Evolutionary conservation across 2,113 vertebrate genomes (phyloP).

Genomic region (Macaca mulatta): DNA sequence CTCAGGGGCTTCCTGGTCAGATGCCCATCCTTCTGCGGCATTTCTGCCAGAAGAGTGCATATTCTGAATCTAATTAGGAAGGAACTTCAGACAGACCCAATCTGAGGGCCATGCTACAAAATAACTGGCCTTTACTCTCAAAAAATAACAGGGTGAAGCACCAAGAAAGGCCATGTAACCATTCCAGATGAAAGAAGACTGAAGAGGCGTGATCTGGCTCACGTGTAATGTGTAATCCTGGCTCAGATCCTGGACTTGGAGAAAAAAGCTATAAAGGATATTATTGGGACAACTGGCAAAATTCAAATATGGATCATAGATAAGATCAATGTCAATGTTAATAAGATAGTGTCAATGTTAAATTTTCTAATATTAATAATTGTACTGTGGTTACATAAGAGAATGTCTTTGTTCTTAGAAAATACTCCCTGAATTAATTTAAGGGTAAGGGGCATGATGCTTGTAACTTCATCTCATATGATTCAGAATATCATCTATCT

Average conservation of each 20-base stretch:
- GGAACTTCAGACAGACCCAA: background rate
- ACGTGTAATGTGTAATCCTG: background rate
- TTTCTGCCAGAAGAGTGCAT: background rate
- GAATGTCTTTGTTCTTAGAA: background rate
- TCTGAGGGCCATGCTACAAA: background rate
- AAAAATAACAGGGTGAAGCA: background rate
- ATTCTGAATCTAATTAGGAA: slow-evolving; percentile 5
- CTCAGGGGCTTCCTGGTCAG: background rate
- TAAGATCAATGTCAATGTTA: background rate
- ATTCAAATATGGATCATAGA: background rate
- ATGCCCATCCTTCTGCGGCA: background rate
- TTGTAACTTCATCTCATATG: background rate
- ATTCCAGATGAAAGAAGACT: background rate
- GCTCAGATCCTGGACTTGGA: background rate
- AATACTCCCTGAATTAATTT: background rate
- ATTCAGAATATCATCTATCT: background rate
- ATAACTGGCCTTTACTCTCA: background rate
- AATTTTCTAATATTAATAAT: background rate
- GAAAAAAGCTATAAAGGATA: background rate
- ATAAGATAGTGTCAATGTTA: background rate
- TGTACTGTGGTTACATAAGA: background rate
- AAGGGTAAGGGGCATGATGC: background rate
- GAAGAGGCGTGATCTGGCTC: background rate
- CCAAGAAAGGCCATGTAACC: background rate
- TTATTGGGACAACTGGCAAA: background rate